phyloP scores from a whole-genome alignment of 2,888 invertebrate genomes.

The Drosophila merina region DNA sequence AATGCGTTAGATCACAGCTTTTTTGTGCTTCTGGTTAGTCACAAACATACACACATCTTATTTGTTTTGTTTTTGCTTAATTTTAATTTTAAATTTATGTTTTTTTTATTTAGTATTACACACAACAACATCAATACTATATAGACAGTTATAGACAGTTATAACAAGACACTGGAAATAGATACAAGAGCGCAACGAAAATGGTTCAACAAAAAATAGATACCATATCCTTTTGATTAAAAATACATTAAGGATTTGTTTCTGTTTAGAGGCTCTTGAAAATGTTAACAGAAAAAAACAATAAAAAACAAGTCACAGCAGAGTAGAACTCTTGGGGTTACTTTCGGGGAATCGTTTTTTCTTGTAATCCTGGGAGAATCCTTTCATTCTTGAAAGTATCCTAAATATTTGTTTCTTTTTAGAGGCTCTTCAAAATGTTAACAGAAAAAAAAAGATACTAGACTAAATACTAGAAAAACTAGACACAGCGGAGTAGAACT shows the following conservation, averaged over 20 bases:
- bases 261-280: too few relatives aligned
- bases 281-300: not conserved
- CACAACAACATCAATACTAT: conserved; percentile 46
- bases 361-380: too few relatives aligned
- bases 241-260: too few relatives aligned
- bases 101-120: conserved; percentile 29
- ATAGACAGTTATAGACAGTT: conserved; percentile 43
- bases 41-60: not conserved
- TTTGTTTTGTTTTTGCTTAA: not conserved
- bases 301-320: too few relatives aligned
- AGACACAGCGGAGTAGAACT: too few relatives aligned
- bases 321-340: too few relatives aligned
- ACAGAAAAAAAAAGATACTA: too few relatives aligned
- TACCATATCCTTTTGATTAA: not conserved
- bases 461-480: too few relatives aligned
- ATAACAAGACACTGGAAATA: conserved; percentile 31
- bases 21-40: not conserved
- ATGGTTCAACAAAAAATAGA: not conserved
- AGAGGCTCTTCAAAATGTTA: too few relatives aligned
- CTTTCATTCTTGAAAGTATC: too few relatives aligned
- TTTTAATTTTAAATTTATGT: conserved; percentile 29
- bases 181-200: conserved; percentile 22
- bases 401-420: too few relatives aligned
- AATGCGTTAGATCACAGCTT: conserved; percentile 2
- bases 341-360: too few relatives aligned